phyloP scores from a whole-genome alignment of 2,113 vertebrate genomes.

The Pachypanchax playfairii region DNA sequence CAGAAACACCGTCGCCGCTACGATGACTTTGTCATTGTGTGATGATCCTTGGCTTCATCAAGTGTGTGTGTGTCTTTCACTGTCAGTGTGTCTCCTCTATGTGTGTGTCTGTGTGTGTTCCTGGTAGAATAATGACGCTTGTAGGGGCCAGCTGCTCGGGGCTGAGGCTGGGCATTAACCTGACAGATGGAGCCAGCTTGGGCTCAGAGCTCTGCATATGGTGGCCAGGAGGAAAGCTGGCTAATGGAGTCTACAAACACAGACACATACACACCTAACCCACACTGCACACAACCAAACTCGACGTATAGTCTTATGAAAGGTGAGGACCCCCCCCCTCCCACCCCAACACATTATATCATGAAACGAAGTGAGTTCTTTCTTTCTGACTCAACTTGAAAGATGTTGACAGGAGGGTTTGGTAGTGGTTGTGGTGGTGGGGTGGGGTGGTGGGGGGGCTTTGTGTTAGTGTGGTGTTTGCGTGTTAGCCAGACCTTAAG shows the following conservation, averaged over 20 bases:
- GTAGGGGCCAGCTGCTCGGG: conserved; percentile 76
- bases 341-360: conserved; percentile 42
- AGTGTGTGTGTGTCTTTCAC: conserved; percentile 54
- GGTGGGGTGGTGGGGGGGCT: conserved; percentile 10
- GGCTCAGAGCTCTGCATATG: conserved; percentile 77
- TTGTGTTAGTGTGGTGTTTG: conserved; percentile 11
- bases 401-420: conserved; percentile 36
- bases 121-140: conserved; percentile 73
- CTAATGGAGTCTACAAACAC: conserved; percentile 61
- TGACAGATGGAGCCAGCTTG: conserved; percentile 81
- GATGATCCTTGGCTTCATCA: conserved; percentile 55
- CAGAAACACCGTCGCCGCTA: conserved; percentile 59
- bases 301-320: conserved; percentile 31
- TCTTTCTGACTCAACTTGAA: conserved; percentile 30
- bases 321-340: no score
- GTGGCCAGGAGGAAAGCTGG: conserved; percentile 72
- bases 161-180: conserved; percentile 73
- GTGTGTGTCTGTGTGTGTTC: conserved; percentile 68
- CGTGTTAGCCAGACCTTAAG: conserved; percentile 13
- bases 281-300: conserved; percentile 29
- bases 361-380: conserved; percentile 45
- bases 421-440: conserved; percentile 3
- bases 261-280: conserved; percentile 13
- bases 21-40: conserved; percentile 53
- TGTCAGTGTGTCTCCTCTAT: conserved; percentile 39